Percentiles rank a stretch among this genome's conserved stretches.
These are phyloP conservation scores for Fabriciana adippe DNA, from an alignment of 2,888 invertebrate genomes.

Conservation along the genomic window DNA sequence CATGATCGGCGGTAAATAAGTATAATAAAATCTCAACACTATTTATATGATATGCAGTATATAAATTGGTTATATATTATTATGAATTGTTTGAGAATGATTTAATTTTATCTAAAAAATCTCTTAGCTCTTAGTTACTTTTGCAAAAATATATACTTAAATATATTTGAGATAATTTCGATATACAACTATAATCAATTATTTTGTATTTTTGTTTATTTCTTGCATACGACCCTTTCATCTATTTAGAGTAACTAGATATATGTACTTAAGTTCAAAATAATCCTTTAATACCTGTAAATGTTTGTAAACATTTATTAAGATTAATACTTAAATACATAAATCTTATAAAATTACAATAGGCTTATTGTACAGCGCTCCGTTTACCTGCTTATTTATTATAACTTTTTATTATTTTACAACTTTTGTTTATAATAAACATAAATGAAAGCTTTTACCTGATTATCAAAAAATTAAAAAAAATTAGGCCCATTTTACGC, in stretches of 20 bases:
- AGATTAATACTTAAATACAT: conserved; percentile 11
- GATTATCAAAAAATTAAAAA: conserved; percentile 8
- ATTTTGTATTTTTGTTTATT: too few relatives aligned
- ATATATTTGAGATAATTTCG: too few relatives aligned
- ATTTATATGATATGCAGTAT: too few relatives aligned
- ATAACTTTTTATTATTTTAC: not conserved
- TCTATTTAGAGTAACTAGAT: not conserved
- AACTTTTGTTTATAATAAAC: not conserved
- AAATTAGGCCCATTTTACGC: conserved; percentile 39
- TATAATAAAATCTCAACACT: too few relatives aligned
- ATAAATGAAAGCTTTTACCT: not conserved
- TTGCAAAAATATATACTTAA: too few relatives aligned
- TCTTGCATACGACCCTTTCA: not conserved
- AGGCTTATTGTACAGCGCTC: conserved; percentile 5
- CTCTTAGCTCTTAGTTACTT: too few relatives aligned
- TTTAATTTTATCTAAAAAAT: too few relatives aligned
- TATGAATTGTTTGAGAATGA: too few relatives aligned
- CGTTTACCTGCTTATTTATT: conserved; percentile 14
- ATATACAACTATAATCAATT: too few relatives aligned
- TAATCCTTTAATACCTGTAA: not conserved
- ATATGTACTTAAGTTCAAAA: too few relatives aligned
- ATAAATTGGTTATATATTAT: too few relatives aligned
- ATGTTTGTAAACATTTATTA: conserved; percentile 26
- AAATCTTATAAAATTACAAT: conserved; percentile 21
- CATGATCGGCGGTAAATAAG: too few relatives aligned